Percentiles rank a stretch among this genome's conserved stretches.
These are phyloP conservation scores for Artibeus lituratus DNA, from an alignment of 2,797 vertebrate species.

Conservation along the genomic window DNA sequence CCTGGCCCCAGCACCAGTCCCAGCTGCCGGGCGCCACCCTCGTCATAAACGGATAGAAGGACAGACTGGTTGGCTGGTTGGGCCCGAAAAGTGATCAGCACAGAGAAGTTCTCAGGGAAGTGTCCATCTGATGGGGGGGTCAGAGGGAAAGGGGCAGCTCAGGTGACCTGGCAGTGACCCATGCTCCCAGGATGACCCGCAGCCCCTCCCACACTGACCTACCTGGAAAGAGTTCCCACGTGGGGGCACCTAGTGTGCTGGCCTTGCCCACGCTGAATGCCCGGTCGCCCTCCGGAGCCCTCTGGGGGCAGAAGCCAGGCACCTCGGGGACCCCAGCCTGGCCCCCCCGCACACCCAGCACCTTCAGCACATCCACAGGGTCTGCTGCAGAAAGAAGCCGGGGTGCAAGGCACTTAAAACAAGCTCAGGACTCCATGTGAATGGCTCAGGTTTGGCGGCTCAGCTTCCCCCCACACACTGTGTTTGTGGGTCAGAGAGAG, in stretches of 20 bases:
- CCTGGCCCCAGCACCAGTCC: constrained; percentile 87
- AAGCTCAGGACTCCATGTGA: neutral
- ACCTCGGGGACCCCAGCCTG: constrained; percentile 86
- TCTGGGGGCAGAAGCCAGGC: constrained; percentile 88
- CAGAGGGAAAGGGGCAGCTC: neutral
- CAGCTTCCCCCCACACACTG: no score
- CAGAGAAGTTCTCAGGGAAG: constrained; percentile 91
- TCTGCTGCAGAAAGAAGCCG: constrained; percentile 70
- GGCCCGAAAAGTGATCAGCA: constrained; percentile 88
- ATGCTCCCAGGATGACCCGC: fast-evolving
- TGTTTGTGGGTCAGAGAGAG: neutral
- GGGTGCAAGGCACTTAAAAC: neutral
- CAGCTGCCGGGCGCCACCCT: constrained; percentile 88
- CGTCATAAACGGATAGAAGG: constrained; percentile 90
- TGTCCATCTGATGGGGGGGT: constrained; percentile 80
- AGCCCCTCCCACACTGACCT: neutral
- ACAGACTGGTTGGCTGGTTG: constrained; percentile 87
- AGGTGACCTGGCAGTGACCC: neutral
- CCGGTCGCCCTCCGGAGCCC: constrained; percentile 82
- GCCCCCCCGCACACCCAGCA: constrained; percentile 84
- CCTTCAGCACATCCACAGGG: constrained; percentile 86
- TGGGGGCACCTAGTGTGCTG: constrained; percentile 87
- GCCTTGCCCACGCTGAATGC: constrained; percentile 89
- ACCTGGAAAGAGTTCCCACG: constrained; percentile 91
- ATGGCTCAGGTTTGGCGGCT: neutral